Conservation (phyloP, 2,113 vertebrate species). For the Cottus gobio region DNA sequence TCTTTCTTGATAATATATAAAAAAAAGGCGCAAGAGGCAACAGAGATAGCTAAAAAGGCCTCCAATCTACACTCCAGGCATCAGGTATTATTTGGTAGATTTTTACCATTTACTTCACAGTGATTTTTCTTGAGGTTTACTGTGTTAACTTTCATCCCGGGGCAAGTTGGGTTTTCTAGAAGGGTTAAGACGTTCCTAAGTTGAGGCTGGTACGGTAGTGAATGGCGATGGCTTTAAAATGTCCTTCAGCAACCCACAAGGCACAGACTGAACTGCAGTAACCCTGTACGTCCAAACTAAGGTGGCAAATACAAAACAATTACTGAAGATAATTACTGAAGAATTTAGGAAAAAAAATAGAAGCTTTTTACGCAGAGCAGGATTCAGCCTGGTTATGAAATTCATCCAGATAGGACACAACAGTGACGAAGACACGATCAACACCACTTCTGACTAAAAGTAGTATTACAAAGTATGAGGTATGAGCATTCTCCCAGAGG, state of each 20-base stretch:
- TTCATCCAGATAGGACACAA: not conserved
- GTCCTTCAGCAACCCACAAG: conserved; percentile 44
- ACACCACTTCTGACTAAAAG: not conserved
- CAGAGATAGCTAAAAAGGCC: not conserved
- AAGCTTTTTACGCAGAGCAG: not conserved
- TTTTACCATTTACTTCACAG: conserved; percentile 32
- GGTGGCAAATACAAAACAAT: not conserved
- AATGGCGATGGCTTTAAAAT: conserved; percentile 16
- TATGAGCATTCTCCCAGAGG: not conserved
- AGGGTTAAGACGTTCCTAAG: not conserved
- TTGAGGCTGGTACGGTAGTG: conserved; percentile 5
- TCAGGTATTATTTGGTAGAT: conserved; percentile 16
- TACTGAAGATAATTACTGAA: conserved; percentile 3
- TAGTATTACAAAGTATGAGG: conserved; percentile 5
- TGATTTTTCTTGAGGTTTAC: conserved; percentile 44
- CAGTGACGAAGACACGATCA: not conserved
- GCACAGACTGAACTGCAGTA: conserved; percentile 34
- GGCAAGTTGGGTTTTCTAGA: not conserved
- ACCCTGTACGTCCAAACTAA: not conserved
- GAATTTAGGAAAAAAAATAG: conserved; percentile 1
- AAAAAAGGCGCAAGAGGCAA: conserved; percentile 1
- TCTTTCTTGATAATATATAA: not conserved
- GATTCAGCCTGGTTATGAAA: too few species aligned
- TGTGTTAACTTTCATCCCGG: not conserved
- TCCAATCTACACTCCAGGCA: not conserved